Percentiles rank a stretch among this genome's conserved stretches.
phyloP scores from a whole-genome alignment of 2,888 invertebrate species.

The Agrotis segetum region DNA sequence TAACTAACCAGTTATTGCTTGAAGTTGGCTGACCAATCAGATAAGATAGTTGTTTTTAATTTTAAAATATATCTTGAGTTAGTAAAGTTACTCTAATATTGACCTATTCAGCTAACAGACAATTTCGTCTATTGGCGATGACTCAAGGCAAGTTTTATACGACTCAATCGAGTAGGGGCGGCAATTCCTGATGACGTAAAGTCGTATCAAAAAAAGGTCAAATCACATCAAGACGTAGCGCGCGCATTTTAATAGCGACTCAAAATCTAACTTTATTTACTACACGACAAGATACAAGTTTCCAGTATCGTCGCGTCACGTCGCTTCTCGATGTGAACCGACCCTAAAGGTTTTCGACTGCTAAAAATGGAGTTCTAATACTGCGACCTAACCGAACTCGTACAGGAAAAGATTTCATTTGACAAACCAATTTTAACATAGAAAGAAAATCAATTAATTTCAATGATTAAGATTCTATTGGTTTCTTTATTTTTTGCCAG shows the following conservation, averaged over 20 bases:
- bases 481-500: conserved; percentile 31
- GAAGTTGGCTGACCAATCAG: background rate
- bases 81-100: conserved; percentile 27
- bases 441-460: conserved; percentile 32
- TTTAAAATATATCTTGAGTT: background rate
- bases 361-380: conserved; percentile 2
- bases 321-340: too few relatives aligned
- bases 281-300: too few relatives aligned
- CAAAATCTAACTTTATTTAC: too few relatives aligned
- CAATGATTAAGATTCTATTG: conserved; percentile 32
- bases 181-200: background rate
- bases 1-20: conserved; percentile 13
- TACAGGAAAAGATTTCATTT: conserved; percentile 21
- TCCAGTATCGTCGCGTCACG: too few relatives aligned
- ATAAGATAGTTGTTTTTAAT: conserved; percentile 14
- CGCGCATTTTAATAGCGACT: too few relatives aligned
- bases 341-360: background rate
- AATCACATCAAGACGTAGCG: too few relatives aligned
- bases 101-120: conserved; percentile 35
- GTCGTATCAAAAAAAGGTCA: background rate
- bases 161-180: conserved; percentile 10
- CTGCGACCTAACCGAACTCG: conserved; percentile 17
- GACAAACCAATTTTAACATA: conserved; percentile 23
- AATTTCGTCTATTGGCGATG: conserved; percentile 44
- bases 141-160: conserved; percentile 42